Conservation (phyloP, 2,113 vertebrate genomes). For the Plestiodon gilberti region DNA sequence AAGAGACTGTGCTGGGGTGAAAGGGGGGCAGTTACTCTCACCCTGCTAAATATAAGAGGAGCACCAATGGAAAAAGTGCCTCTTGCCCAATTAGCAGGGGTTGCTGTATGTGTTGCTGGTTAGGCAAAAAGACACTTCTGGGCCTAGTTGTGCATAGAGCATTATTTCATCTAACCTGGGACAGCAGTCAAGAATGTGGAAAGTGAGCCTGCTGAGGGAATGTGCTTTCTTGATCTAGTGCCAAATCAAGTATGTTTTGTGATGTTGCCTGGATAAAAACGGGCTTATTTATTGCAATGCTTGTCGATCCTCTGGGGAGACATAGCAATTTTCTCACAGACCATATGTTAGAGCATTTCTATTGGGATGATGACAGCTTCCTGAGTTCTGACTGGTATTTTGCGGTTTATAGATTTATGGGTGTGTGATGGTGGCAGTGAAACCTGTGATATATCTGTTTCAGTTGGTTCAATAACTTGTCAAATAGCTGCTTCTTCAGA, state of each 20-base stretch:
- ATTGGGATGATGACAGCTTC: background rate
- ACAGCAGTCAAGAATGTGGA: background rate
- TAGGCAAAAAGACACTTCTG: background rate
- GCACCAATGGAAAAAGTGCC: too few species aligned
- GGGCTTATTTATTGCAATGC: background rate
- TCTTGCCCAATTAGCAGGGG: too few species aligned
- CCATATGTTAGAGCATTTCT: background rate
- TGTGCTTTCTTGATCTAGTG: background rate
- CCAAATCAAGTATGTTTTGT: background rate
- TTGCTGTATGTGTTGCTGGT: background rate
- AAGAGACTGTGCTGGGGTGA: too few species aligned
- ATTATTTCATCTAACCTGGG: constrained; percentile 4
- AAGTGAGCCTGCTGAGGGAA: background rate
- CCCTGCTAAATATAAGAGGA: too few species aligned
- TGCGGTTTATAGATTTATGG: constrained; percentile 3
- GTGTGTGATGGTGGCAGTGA: background rate
- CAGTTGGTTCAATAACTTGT: background rate
- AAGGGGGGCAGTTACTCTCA: too few species aligned
- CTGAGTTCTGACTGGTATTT: constrained; percentile 9
- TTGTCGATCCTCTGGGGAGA: background rate
- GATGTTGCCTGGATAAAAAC: background rate
- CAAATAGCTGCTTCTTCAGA: background rate
- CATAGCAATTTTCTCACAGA: background rate
- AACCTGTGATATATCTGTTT: background rate
- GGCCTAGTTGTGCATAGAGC: background rate